Evolutionary conservation across 2,888 invertebrate genomes (phyloP).

Genomic region (Malachius bipustulatus): DNA sequence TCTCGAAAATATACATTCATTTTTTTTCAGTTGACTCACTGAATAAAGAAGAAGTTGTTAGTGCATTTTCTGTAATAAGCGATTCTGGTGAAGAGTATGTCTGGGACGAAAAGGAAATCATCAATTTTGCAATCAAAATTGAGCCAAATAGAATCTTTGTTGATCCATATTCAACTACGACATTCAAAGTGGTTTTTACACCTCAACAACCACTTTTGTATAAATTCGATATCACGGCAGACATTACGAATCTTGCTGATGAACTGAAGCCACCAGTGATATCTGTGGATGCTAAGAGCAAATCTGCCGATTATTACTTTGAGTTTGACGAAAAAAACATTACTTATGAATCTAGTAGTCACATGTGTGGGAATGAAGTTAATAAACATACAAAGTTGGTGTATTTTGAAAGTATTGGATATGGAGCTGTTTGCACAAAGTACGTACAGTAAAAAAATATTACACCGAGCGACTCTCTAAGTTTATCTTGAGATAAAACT

Average conservation of each 20-base stretch:
- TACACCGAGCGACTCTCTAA: too few species aligned
- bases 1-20: too few species aligned
- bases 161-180: background rate
- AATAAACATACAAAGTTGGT: constrained; percentile 39
- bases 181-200: background rate
- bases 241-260: background rate
- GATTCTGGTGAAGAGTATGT: too few species aligned
- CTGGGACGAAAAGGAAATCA: too few species aligned
- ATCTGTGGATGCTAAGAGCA: constrained; percentile 43
- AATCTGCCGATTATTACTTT: constrained; percentile 59
- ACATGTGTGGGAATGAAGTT: constrained; percentile 15
- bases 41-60: too few species aligned
- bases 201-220: background rate
- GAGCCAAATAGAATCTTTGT: background rate
- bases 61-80: too few species aligned
- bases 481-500: too few species aligned
- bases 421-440: constrained; percentile 34
- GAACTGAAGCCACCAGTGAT: background rate
- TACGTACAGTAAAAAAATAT: too few species aligned
- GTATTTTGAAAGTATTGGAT: constrained; percentile 53
- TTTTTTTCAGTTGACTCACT: too few species aligned
- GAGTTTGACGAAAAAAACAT: constrained; percentile 56
- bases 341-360: constrained; percentile 36
- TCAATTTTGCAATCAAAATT: too few species aligned
- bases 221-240: background rate